phyloP scores from a whole-genome alignment of 2,797 vertebrate genomes.

The Sebastes itinus region DNA sequence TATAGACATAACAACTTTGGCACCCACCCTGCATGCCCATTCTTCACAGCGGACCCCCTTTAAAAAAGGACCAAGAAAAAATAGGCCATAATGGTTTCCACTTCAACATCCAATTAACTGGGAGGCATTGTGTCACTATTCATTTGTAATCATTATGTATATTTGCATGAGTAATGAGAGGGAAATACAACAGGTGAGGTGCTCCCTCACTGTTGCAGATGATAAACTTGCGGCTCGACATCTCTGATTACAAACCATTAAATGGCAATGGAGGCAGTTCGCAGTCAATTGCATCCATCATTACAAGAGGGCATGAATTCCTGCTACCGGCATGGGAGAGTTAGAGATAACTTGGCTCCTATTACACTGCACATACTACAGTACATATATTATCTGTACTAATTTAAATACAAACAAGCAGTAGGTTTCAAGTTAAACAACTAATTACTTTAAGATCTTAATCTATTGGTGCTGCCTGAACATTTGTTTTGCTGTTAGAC shows the following conservation, averaged over 20 bases:
- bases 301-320: conserved; percentile 22
- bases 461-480: background rate
- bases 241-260: conserved; percentile 75
- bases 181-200: conserved; percentile 67
- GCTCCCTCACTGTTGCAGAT: conserved; percentile 50
- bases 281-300: conserved; percentile 56
- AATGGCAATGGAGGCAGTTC: conserved; percentile 55
- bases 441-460: background rate
- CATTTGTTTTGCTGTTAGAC: background rate
- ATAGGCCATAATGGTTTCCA: conserved; percentile 32
- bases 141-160: conserved; percentile 69
- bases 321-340: background rate
- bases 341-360: background rate
- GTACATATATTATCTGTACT: background rate
- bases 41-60: background rate
- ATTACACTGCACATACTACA: background rate
- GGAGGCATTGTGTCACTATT: conserved; percentile 57
- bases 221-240: conserved; percentile 64
- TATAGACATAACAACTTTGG: background rate
- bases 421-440: background rate
- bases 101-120: conserved; percentile 52
- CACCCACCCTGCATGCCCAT: background rate
- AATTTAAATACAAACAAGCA: conserved; percentile 8
- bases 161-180: conserved; percentile 69
- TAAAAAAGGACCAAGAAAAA: background rate